Base-by-base conservation (phyloP, 2,797 vertebrate genomes). In the Craterocephalus amniculus region DNA sequence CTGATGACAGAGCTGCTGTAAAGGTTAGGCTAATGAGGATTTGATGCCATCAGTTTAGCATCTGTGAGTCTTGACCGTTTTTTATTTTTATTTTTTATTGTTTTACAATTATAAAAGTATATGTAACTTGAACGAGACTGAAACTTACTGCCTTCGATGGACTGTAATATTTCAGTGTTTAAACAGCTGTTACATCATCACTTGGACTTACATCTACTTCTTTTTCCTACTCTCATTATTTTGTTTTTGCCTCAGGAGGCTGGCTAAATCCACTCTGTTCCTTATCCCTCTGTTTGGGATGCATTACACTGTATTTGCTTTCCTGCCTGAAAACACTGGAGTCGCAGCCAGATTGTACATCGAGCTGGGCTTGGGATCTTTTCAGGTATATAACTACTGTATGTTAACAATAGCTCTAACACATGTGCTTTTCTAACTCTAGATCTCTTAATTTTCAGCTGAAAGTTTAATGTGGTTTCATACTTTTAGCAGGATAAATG, bases 201-300 rank as follows among this genome's bases (percentile, higher is more conserved):
- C 49, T 51, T 71, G 34, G 22, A 49, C n/a, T 48, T 61, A 26
- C 20, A 26, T 64, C 3, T 29, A 31, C 16, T 58, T 16, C 63
- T 24, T 74, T 22, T 58, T 61, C 52, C 48, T 57, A 18, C 58
- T 60, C 61, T 66, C 20, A 65, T 63, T 67, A 22, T 24, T 76
- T 63, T 71, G 14, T 43, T 16, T 49, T 59, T 48, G 18, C 66
- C 55, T 59, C 92, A 99, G 98, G 96, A 95, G 96, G 72, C 87
- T 99, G 90, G 95, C 97, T 63, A 99, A 98, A 87, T 99, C 97
- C 84, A 99, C 98, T 0, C 93, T 99, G 70, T 96, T 99, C 79
- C 94, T 99, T 76, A 99, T 99, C 77, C 98, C 98, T 40, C 92
- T 99, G 74, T 99, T 99, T 63, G 98, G 98, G 63, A 95, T 97